Evolutionary conservation across 2,113 vertebrate species (phyloP).

Genomic region (Hystrix cristata): DNA sequence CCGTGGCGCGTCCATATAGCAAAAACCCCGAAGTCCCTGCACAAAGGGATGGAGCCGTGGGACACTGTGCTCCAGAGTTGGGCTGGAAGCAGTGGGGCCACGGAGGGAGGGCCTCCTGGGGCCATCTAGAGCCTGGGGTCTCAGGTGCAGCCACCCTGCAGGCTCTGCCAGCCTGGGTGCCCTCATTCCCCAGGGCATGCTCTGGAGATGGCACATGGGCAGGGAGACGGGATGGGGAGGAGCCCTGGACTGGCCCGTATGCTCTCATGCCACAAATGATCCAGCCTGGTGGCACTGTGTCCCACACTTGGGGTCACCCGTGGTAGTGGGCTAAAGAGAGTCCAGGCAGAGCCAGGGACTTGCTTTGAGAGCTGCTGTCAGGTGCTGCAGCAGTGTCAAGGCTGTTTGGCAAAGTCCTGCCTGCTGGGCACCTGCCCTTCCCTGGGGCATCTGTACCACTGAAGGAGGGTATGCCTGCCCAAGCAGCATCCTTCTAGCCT

Average conservation of each 20-base stretch:
- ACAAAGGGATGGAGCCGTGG: not conserved
- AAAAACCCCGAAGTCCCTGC: not conserved
- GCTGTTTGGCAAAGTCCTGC: not conserved
- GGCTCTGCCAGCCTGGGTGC: not conserved
- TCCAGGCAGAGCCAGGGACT: not conserved
- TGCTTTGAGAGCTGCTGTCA: rapidly evolving
- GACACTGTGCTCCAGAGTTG: too few relatives aligned
- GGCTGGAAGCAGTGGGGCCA: not conserved
- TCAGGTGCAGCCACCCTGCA: not conserved
- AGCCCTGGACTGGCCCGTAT: not conserved
- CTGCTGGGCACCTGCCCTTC: not conserved
- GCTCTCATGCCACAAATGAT: not conserved
- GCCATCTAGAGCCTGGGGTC: not conserved
- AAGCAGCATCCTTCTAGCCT: not conserved
- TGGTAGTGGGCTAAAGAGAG: not conserved
- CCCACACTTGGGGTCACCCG: not conserved
- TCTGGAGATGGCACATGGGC: not conserved
- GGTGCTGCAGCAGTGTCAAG: rapidly evolving
- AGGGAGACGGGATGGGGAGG: not conserved
- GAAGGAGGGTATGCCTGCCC: not conserved
- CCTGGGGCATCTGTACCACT: rapidly evolving
- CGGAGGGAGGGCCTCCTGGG: rapidly evolving
- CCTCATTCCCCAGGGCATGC: not conserved
- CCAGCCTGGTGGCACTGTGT: not conserved
- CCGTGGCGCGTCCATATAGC: not conserved